A percentile compares a stretch with the other conserved stretches of the same genome.
These are phyloP conservation scores for Phyllotis vaccarum DNA, from an alignment of 2,797 vertebrate species.

Conservation along the genomic window DNA sequence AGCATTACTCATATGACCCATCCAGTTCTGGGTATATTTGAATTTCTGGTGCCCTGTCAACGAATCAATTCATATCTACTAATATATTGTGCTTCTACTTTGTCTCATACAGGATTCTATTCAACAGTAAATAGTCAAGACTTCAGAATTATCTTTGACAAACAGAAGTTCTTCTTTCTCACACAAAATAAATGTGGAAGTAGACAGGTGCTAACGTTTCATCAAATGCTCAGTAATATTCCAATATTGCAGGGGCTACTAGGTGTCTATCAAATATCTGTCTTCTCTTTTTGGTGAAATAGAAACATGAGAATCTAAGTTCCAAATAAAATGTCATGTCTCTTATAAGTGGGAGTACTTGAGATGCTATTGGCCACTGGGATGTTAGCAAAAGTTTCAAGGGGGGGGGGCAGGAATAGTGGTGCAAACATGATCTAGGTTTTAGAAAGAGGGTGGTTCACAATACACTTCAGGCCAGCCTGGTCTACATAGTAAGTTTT, in stretches of 20 bases:
- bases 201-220: neutral
- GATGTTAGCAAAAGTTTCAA: conserved; percentile 11
- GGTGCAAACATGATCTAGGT: neutral
- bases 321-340: neutral
- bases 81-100: neutral
- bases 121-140: conserved; percentile 31
- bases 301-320: conserved; percentile 22
- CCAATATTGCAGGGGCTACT: neutral
- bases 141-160: conserved; percentile 16
- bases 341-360: conserved; percentile 10
- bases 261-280: neutral
- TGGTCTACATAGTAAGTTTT: neutral
- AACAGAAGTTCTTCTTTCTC: neutral
- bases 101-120: neutral
- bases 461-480: neutral
- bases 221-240: conserved; percentile 45
- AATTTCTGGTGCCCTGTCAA: neutral
- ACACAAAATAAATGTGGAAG: neutral
- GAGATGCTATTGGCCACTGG: conserved; percentile 4
- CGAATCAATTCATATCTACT: neutral
- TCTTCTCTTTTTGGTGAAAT: conserved; percentile 42
- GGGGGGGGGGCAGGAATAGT: neutral
- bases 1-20: neutral
- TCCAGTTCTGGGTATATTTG: neutral
- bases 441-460: neutral